Base-by-base conservation (phyloP, 1,140 invertebrate genomes). In the Anastrepha ludens region DNA sequence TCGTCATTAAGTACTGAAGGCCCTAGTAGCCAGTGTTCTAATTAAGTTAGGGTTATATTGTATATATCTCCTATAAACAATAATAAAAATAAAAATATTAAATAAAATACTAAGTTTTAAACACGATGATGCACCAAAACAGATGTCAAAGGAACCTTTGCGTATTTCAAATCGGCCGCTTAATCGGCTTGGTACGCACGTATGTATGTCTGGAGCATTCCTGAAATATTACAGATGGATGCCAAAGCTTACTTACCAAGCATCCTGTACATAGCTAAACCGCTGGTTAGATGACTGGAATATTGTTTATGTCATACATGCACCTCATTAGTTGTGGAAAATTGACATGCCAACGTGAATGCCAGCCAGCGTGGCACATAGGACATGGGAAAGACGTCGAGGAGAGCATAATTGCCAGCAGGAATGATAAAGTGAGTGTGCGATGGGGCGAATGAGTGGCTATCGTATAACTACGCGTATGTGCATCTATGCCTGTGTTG, bases 291-390 rank as follows among this genome's bases (percentile, higher is more conserved):
- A 55, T 55, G 47, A 13, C 74, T 81, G 9, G 59, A 17, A 86
- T 17, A 64, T 86, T 86, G 85, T 86, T 86, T 62, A 60, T 86
- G 85, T 86, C 85, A 47, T 65, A 86, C 59, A 86, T 86, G 85
- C 29, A 47, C 11, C 85, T 86, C 85, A 86, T 86, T 86, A 86
- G 85, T 65, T 86, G 85, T 44, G 85, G 55, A 81, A 78, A 81
- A 81, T 81, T 81, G 74, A 55, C 50, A 81, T 81, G 41, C 47
- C 47, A 58, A 81, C 8, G 64, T 67, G 17, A 67, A 39, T 7
- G 29, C 15, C 29, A 29, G 64, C 64, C 64, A 62, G 15, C 11
- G 13, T 5, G 64, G 64, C 7, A 39, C 47, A 41, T 15, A 15
- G 39, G 17, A n/a, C 58, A 50, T 20, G 7, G 8, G 39, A 17